These are phyloP conservation scores for Lithophane leautieri DNA, from an alignment of 2,888 invertebrate genomes.

Conservation along the genomic window DNA sequence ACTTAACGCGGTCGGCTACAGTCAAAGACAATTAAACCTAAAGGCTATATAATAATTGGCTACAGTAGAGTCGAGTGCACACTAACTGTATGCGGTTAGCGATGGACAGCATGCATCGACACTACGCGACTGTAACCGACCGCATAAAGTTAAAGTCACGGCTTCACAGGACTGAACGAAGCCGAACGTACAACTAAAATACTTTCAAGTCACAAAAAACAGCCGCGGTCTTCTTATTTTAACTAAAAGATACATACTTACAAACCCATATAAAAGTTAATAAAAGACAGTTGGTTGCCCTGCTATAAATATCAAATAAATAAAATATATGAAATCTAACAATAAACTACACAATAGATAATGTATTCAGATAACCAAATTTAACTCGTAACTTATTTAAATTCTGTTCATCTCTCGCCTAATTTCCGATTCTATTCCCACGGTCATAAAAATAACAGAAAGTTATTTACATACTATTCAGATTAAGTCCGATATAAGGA, in stretches of 20 bases:
- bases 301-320: not conserved
- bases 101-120: no score
- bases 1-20: no score
- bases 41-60: no score
- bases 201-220: not conserved
- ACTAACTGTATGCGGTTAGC: no score
- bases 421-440: slow-evolving; percentile 22
- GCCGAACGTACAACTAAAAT: no score
- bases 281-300: slow-evolving; percentile 4
- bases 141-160: no score
- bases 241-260: not conserved
- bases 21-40: no score
- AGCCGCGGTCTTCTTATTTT: not conserved
- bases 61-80: no score
- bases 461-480: slow-evolving; percentile 15
- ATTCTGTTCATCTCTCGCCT: slow-evolving; percentile 7
- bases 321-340: not conserved
- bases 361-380: slow-evolving; percentile 1
- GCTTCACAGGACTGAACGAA: no score
- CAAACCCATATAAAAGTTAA: not conserved
- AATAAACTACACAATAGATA: not conserved
- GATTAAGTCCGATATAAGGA: not conserved
- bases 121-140: no score
- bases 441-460: slow-evolving; percentile 11
- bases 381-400: not conserved